Evolutionary conservation across 2,797 vertebrate genomes (phyloP), one percentile per base, ranked within the genome.

Genomic region (Anniella stebbinsi): DNA sequence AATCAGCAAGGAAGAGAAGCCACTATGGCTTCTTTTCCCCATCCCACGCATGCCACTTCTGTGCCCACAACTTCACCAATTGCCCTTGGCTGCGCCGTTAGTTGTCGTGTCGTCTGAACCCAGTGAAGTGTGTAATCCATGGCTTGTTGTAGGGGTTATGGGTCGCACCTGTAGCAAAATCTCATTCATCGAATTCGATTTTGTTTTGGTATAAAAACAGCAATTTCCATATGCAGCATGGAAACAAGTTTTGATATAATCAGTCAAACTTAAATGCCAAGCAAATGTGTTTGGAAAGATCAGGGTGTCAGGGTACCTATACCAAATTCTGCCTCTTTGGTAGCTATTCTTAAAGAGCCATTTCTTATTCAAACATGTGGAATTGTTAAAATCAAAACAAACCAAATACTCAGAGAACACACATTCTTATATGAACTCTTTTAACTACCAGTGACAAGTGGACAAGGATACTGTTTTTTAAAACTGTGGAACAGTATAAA

Each of bases 401-500:
- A 18, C 25, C 9, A 57, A 85, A 36, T 38, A 60, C 33, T 45
- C 3, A 33, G 36, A 33, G 21, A 86, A 54, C 41, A 82, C 11
- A 38, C 28, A 25, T 80, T 88, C 48, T 70, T 45, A 54, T 36
- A 85, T 85, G 12, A 63, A 33, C 45, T 5, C 38, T 45, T 45
- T 36, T 87, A 72, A 25, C 45, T 84, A 30, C 45, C 63, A 67
- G 57, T 41, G 2, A 2, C 76, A 67, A 75, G 25, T 67, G 57
- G 21, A 28, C 17, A 87, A 54, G 73, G 13, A 10, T 86, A n/a
- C 69, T 85, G 36, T 3, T 89, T 87, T 18, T 89, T 45, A 87
- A 33, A 83, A 28, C 41, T 45, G 7, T 51, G 60, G 60, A 18
- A 76, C 41, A 63, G 28, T 11, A 87, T 76, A 66, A 21, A 73